Conservation (phyloP, 23 tunicate genomes). For the Styela plicata region DNA sequence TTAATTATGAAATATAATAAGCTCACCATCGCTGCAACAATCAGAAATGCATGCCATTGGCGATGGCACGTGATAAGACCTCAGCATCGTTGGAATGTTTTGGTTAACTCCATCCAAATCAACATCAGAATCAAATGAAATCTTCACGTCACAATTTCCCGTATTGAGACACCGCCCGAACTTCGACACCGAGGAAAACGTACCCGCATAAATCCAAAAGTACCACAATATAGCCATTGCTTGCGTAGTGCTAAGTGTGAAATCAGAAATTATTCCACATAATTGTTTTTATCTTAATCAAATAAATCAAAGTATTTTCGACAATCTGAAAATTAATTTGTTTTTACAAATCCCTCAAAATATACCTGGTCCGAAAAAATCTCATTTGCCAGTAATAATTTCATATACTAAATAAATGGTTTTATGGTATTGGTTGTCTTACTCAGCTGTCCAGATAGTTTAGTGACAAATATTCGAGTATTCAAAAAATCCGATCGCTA, state of each 20-base stretch:
- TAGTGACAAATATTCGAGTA: background rate
- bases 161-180: background rate
- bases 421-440: no score
- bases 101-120: background rate
- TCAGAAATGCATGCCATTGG: constrained; percentile 11
- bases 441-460: no score
- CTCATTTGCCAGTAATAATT: background rate
- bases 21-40: constrained; percentile 8
- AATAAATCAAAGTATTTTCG: no score
- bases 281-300: no score
- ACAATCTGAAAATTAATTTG: no score
- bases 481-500: background rate
- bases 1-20: background rate
- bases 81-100: background rate
- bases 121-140: background rate
- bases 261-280: no score
- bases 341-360: background rate
- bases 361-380: no score
- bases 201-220: background rate
- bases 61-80: background rate
- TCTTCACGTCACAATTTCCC: background rate
- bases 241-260: background rate
- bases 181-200: background rate
- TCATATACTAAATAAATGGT: background rate
- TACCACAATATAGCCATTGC: background rate